Evolutionary conservation across 37 sponge, comb jelly and placozoan species (phyloP).

Genomic region (Oscarella lobularis): DNA sequence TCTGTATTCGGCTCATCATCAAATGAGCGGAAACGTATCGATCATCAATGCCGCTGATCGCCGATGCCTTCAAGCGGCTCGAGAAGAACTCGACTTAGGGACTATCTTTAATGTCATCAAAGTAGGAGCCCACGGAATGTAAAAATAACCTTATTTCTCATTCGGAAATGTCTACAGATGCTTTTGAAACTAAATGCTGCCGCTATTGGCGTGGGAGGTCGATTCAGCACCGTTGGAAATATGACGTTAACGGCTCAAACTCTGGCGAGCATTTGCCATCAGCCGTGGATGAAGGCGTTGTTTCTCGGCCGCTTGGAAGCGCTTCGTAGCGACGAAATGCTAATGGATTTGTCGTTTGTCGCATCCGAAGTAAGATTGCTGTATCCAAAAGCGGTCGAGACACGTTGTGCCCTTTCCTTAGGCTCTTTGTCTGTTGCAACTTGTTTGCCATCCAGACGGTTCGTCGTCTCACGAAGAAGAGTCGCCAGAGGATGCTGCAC

Average conservation of each 20-base stretch:
- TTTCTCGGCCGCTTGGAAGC: not conserved
- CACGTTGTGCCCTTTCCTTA: not conserved
- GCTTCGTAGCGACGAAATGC: not conserved
- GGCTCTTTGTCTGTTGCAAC: not conserved
- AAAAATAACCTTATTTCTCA: no score
- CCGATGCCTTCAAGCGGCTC: not conserved
- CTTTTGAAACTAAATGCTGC: not conserved
- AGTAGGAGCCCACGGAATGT: not conserved
- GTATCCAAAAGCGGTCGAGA: no score
- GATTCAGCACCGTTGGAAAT: no score
- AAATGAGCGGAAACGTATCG: not conserved
- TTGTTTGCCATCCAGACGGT: not conserved
- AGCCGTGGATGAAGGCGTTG: not conserved
- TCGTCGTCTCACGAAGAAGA: no score
- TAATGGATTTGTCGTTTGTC: not conserved
- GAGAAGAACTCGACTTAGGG: not conserved
- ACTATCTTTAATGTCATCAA: not conserved
- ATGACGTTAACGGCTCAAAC: not conserved
- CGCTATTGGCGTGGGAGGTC: not conserved
- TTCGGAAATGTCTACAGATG: not conserved
- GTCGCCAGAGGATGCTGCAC: not conserved
- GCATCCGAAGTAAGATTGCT: not conserved
- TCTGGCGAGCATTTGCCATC: not conserved
- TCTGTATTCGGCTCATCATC: no score
- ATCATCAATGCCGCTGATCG: not conserved